Conservation (phyloP, 2,888 invertebrate genomes). For the Chloroclystis v-ata region DNA sequence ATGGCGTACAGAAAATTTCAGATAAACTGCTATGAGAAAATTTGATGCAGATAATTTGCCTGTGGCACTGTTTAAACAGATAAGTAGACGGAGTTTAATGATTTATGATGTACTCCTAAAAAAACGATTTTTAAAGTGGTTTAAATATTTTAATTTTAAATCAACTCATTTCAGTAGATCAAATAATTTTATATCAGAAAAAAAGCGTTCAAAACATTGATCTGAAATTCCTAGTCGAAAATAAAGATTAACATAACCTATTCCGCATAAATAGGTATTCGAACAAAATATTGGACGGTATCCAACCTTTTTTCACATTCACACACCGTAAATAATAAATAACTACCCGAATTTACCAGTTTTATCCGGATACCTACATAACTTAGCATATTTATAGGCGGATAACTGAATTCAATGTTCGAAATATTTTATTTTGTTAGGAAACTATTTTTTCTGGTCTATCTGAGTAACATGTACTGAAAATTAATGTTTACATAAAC, state of each 20-base stretch:
- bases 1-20: too few relatives aligned
- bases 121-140: too few relatives aligned
- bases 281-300: conserved; percentile 21
- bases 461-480: too few relatives aligned
- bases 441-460: neutral
- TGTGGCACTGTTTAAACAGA: too few relatives aligned
- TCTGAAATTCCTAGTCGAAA: conserved; percentile 10
- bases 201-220: conserved; percentile 7
- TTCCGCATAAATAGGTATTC: conserved; percentile 9
- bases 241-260: conserved; percentile 11
- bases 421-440: conserved; percentile 13
- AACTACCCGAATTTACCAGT: conserved; percentile 21
- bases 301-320: conserved; percentile 25
- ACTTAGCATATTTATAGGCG: conserved; percentile 23
- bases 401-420: conserved; percentile 19
- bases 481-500: too few relatives aligned
- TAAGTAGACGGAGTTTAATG: too few relatives aligned
- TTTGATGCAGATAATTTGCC: neutral
- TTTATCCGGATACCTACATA: conserved; percentile 19
- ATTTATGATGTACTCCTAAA: neutral
- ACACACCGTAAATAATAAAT: conserved; percentile 29
- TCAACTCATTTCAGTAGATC: too few relatives aligned
- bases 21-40: too few relatives aligned
- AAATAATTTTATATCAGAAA: too few relatives aligned
- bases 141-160: too few relatives aligned